Evolutionary conservation across 2,797 vertebrate genomes (phyloP).

Genomic region (Xenopus petersii): DNA sequence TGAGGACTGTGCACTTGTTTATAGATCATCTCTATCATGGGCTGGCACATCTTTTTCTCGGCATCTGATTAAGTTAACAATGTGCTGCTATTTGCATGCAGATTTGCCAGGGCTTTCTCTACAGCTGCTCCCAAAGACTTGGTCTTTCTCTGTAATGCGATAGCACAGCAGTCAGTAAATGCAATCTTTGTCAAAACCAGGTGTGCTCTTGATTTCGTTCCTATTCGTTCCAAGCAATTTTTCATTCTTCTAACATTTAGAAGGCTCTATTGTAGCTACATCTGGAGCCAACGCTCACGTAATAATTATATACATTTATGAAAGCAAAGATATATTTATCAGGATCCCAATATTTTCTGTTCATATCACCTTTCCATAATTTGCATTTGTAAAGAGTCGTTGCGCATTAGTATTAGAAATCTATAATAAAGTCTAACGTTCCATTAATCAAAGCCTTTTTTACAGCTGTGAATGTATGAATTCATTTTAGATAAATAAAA

Average conservation of each 20-base stretch:
- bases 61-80: constrained; percentile 99
- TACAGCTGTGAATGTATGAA: constrained; percentile 53
- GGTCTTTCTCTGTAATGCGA: constrained; percentile 94
- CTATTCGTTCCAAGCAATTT: constrained; percentile 94
- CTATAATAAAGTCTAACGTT: constrained; percentile 51
- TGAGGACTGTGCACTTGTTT: constrained; percentile 71
- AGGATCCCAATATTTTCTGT: constrained; percentile 75
- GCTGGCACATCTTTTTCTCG: constrained; percentile 82
- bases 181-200: constrained; percentile 99
- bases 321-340: constrained; percentile 70
- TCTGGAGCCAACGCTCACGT: constrained; percentile 92
- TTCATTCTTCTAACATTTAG: constrained; percentile 87
- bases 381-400: constrained; percentile 49
- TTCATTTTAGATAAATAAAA: constrained; percentile 46
- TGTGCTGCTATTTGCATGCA: constrained; percentile 99
- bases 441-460: constrained; percentile 57
- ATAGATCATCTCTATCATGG: constrained; percentile 66
- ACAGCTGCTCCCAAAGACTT: constrained; percentile 87
- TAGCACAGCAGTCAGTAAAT: constrained; percentile 97
- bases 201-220: constrained; percentile 95
- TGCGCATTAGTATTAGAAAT: constrained; percentile 49
- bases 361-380: constrained; percentile 79
- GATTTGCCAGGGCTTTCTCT: constrained; percentile 92
- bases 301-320: constrained; percentile 98
- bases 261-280: constrained; percentile 98